Evolutionary conservation across 1,140 invertebrate genomes (phyloP), one percentile per base, ranked within the genome.

Genomic region (Microvelia longipes): DNA sequence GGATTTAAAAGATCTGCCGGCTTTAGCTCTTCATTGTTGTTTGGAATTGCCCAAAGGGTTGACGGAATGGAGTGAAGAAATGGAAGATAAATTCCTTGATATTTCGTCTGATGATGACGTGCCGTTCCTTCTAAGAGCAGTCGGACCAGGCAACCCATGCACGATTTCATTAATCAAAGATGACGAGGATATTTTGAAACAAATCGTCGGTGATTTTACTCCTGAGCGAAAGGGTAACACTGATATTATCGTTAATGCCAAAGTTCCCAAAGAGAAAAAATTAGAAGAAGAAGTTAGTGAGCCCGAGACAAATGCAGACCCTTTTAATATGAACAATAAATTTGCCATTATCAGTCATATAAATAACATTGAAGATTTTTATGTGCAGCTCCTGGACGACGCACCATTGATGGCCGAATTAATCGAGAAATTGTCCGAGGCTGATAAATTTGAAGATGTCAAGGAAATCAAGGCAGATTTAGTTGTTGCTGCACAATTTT

Each of bases 401-500:
- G 35, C 35, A 5, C 5, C 5, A 5, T 11, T 11, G 35, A 50
- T 50, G 19, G 19, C 35, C 27, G 68, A 73, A 63, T 25, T 68
- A 2, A 63, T 29, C 24, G 27, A 71, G n/a, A 15, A 13, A 14
- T 28, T 68, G 14, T 11, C 29, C 27, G 27, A 60, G 19, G 35
- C 28, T 11, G 69, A 70, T 28, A 19, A 24, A 26, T 67, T 70
- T 60, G 65, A 66, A 28, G 30, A 66, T 19, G 25, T 29, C 27
- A n/a, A 5, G 24, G 28, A 2, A 5, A 15, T 66, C 13, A 28
- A 62, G 28, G 66, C 63, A 24, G 85, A 83, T 1, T 78, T 81
- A 0, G n/a, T 87, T 0, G 87, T 86, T 71, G 84, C 85, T 27
- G 87, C 86, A n/a, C 82, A 85, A 71, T 88, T 85, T 75, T 79